Base-by-base conservation (phyloP, 2,113 vertebrate species). In the Poecilia latipinna region DNA sequence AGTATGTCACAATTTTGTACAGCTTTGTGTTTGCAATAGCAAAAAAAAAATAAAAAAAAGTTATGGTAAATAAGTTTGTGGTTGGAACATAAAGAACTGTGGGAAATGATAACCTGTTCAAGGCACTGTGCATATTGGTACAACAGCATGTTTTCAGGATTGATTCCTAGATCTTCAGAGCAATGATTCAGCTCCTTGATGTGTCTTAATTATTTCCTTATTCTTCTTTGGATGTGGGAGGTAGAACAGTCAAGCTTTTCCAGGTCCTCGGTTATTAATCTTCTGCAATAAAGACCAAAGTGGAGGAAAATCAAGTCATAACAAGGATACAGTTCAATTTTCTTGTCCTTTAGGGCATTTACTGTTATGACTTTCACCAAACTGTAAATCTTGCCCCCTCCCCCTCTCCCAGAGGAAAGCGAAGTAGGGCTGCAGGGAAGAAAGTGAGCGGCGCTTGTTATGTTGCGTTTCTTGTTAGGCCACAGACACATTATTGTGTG, bases 321-420 rank as follows among this genome's bases (percentile, higher is more conserved):
- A 64, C 79, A 88, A 86, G 76, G 42, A 35, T 74, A 80, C 70
- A 82, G 75, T 48, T 89, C 68, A 61, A 78, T 83, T 77, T 77
- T 84, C 61, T 74, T 88, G 87, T 92, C 90, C 84, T 74, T 79
- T 85, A 79, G 85, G 80, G 83, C 79, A 85, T 91, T 91, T 84
- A 92, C 78, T 70, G 84, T 78, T 68, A 11, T 15, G 39, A 54
- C 87, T 91, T 90, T 89, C 83, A 92, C 68, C 86, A 82, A 85
- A 81, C 44, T 84, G 79, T 93, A 89, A 92, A 90, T 89, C 78
- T 88, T 42, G 75, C 61, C 35, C 44, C 39, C 44, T 10, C 13
- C n/a, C 63, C 29, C 29, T 2, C 28, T 28, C 28, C 28, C 65
- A 67, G 70, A 86, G 80, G 70, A 79, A 77, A 74, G 83, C 76